Evolutionary conservation across 2,797 vertebrate species (phyloP).

Genomic region (Pelochelys cantorii): DNA sequence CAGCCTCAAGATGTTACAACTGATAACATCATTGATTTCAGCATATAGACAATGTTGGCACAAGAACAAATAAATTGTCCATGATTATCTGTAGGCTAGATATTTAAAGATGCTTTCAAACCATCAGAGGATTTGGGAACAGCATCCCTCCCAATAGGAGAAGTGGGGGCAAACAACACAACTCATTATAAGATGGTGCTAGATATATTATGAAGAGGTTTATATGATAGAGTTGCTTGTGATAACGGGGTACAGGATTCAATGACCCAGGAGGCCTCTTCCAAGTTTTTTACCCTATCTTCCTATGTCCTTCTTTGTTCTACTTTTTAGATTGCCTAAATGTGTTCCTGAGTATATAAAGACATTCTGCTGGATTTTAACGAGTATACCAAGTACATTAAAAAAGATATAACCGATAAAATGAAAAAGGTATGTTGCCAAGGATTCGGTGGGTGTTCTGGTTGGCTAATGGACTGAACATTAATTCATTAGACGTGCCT

Average conservation of each 20-base stretch:
- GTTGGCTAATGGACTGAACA: accelerated
- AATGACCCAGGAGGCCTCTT: neutral
- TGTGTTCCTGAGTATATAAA: neutral
- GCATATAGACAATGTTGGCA: neutral
- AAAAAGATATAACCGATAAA: neutral
- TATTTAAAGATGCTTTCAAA: neutral
- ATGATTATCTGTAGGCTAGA: neutral
- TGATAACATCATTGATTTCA: neutral
- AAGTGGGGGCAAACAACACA: neutral
- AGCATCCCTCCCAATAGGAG: neutral
- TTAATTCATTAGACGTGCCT: neutral
- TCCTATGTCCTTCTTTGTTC: neutral
- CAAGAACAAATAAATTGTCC: neutral
- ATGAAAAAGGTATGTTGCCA: neutral
- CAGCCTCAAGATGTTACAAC: neutral
- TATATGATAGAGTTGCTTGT: neutral
- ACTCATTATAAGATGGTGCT: neutral
- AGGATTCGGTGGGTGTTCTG: neutral
- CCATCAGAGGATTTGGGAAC: neutral
- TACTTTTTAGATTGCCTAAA: neutral
- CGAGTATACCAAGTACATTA: neutral
- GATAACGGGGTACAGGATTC: neutral
- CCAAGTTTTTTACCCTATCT: neutral
- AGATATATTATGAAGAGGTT: neutral
- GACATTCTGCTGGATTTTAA: neutral